phyloP scores from a whole-genome alignment of 2,113 vertebrate species.

The Oceanodroma tethys region DNA sequence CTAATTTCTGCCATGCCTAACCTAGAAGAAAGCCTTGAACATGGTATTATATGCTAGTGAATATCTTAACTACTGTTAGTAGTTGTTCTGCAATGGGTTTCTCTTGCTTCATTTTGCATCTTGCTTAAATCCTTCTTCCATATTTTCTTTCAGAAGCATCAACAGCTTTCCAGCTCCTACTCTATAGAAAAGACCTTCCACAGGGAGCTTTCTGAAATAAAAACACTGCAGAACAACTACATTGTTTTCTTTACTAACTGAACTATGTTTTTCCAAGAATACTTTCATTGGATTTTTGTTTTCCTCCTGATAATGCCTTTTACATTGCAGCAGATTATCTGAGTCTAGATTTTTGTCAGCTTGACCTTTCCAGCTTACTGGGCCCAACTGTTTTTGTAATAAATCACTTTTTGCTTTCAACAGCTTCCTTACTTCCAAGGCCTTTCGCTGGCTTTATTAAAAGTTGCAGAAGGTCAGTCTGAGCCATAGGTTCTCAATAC shows the following conservation, averaged over 20 bases:
- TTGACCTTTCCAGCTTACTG: conserved; percentile 6
- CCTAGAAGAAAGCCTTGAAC: background rate
- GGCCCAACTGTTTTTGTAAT: background rate
- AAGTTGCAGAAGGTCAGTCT: background rate
- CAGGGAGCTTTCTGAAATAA: background rate
- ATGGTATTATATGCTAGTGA: background rate
- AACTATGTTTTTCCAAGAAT: background rate
- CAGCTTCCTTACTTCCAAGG: background rate
- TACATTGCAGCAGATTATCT: background rate
- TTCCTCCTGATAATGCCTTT: background rate
- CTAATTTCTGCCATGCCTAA: background rate
- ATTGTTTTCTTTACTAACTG: background rate
- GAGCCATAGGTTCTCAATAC: background rate
- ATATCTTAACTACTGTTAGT: background rate
- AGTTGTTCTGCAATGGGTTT: background rate
- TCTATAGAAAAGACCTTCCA: background rate
- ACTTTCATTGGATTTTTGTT: background rate
- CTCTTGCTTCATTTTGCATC: background rate
- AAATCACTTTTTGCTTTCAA: background rate
- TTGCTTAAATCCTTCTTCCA: background rate
- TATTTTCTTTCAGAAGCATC: background rate
- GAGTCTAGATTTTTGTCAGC: conserved; percentile 17
- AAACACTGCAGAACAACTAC: background rate
- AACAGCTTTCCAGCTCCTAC: background rate
- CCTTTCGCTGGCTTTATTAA: background rate